Evolutionary conservation across 2,113 vertebrate species (phyloP).

Genomic region (Megaleporinus macrocephalus): DNA sequence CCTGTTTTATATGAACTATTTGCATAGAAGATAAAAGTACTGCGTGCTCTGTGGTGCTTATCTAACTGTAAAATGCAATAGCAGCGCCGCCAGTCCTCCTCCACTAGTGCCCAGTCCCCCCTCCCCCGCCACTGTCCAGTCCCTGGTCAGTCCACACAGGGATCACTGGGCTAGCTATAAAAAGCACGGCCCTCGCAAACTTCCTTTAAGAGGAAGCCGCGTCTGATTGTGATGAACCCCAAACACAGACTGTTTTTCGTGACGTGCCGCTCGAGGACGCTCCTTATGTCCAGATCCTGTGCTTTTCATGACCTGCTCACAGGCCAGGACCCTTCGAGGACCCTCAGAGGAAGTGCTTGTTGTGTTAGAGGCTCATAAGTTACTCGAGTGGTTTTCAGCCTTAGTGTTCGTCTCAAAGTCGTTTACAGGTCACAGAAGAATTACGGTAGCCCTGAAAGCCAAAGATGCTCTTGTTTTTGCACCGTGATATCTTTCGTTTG

Average conservation of each 20-base stretch:
- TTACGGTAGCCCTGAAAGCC: too few species aligned
- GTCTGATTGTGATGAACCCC: conserved; percentile 37
- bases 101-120: too few species aligned
- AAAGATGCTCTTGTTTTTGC: too few species aligned
- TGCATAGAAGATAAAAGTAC: background rate
- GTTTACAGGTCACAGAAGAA: too few species aligned
- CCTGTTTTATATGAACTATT: background rate
- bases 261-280: background rate
- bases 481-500: too few species aligned
- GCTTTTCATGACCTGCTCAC: background rate
- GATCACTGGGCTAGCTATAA: conserved; percentile 8
- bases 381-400: background rate
- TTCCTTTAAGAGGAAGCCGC: conserved; percentile 54
- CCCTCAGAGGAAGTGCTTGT: conserved; percentile 9
- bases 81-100: background rate
- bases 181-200: conserved; percentile 22
- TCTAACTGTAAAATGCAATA: background rate
- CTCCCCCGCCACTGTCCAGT: too few species aligned
- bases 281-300: background rate
- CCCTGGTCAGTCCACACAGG: conserved; percentile 1
- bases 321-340: background rate
- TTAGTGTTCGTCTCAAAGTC: too few species aligned
- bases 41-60: background rate
- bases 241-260: conserved; percentile 45
- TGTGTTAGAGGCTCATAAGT: background rate